Percentiles rank a stretch among this genome's conserved stretches.
phyloP scores from a whole-genome alignment of 2,113 vertebrate genomes.

The Chauna torquata region DNA sequence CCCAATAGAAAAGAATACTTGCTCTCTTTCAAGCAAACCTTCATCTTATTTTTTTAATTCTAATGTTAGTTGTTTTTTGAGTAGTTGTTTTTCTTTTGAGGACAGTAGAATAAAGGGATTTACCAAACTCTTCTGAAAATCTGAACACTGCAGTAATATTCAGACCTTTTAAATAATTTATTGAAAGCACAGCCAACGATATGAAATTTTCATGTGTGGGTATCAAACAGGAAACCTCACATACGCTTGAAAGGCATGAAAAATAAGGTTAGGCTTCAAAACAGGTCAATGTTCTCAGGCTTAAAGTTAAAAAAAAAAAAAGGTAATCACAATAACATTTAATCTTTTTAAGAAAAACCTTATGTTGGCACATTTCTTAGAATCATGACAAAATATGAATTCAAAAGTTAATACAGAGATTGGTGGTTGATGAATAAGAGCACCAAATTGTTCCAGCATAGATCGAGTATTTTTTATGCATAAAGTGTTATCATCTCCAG shows the following conservation, averaged over 20 bases:
- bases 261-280: slow-evolving; percentile 66
- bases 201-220: slow-evolving; percentile 82
- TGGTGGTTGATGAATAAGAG: background rate
- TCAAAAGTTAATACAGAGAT: background rate
- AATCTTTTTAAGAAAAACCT: background rate
- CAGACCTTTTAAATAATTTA: slow-evolving; percentile 80
- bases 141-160: slow-evolving; percentile 63
- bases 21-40: slow-evolving; percentile 16
- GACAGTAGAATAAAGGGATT: slow-evolving; percentile 60
- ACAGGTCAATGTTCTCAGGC: slow-evolving; percentile 14
- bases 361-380: background rate
- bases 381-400: background rate
- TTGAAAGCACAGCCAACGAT: slow-evolving; percentile 72
- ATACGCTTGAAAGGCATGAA: slow-evolving; percentile 69
- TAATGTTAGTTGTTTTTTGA: slow-evolving; percentile 8
- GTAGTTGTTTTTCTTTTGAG: slow-evolving; percentile 36
- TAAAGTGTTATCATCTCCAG: background rate
- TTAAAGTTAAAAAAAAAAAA: background rate
- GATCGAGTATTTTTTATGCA: background rate
- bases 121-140: slow-evolving; percentile 66
- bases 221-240: slow-evolving; percentile 61
- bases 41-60: slow-evolving; percentile 32
- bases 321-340: background rate
- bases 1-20: slow-evolving; percentile 4
- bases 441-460: background rate